Percentiles rank a stretch among this genome's conserved stretches.
These are phyloP conservation scores for Ceratotherium simum DNA, from an alignment of 2,113 vertebrate genomes.

Conservation along the genomic window DNA sequence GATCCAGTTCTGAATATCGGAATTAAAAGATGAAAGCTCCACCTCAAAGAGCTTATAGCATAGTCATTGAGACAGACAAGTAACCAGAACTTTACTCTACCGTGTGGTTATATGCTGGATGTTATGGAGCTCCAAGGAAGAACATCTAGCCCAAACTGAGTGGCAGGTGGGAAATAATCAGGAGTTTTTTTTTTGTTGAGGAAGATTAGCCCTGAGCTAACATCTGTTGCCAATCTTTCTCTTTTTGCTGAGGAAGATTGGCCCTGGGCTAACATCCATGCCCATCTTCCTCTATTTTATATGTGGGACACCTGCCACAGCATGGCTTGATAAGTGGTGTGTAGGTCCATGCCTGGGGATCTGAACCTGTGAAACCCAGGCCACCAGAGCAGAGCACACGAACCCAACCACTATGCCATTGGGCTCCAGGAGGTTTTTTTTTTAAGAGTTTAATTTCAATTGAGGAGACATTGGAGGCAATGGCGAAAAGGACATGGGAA, in stretches of 20 bases:
- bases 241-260: no score
- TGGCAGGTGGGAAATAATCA: neutral
- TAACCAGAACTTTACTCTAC: neutral
- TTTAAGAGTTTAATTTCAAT: constrained; percentile 1
- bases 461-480: neutral
- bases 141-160: neutral
- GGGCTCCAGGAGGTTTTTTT: neutral
- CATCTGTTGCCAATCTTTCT: no score
- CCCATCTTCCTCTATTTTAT: no score
- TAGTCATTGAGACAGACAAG: neutral
- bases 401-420: no score
- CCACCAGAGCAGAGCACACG: no score
- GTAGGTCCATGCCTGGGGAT: no score
- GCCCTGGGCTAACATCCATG: no score
- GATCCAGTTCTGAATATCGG: neutral
- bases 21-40: neutral
- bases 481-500: neutral
- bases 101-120: neutral
- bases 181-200: neutral
- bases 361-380: no score
- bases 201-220: no score
- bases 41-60: neutral
- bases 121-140: neutral
- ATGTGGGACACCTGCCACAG: no score
- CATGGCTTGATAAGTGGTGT: no score